phyloP scores from a whole-genome alignment of 1,140 invertebrate genomes.

The Dendroctonus valens region DNA sequence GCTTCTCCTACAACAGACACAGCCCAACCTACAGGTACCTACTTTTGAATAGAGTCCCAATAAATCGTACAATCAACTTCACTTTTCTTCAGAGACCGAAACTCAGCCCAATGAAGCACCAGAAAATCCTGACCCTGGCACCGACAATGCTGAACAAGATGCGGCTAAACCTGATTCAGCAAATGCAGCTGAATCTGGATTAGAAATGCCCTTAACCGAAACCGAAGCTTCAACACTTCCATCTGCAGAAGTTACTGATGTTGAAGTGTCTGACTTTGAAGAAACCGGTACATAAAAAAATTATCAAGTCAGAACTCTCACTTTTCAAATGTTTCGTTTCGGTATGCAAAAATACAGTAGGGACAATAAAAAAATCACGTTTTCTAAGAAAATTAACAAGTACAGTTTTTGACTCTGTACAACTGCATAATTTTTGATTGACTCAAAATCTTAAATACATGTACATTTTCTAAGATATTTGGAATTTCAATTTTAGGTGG shows the following conservation, averaged over 20 bases:
- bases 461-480: slow-evolving; percentile 13
- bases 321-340: too few species aligned
- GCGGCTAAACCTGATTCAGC: neutral
- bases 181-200: neutral
- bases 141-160: slow-evolving; percentile 8
- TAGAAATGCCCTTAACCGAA: slow-evolving; percentile 35
- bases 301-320: too few species aligned
- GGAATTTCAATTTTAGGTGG: slow-evolving; percentile 10
- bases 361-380: too few species aligned
- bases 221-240: slow-evolving; percentile 37
- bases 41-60: neutral
- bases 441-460: too few species aligned
- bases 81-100: too few species aligned
- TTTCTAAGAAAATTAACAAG: too few species aligned
- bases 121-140: neutral
- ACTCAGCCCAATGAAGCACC: neutral
- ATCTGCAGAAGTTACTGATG: slow-evolving; percentile 36
- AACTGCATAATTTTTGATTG: too few species aligned
- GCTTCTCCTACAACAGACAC: slow-evolving; percentile 10
- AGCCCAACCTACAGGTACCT: slow-evolving; percentile 3
- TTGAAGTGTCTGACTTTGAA: slow-evolving; percentile 30
- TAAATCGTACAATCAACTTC: neutral
- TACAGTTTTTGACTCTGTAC: too few species aligned
- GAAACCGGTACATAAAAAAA: slow-evolving; percentile 11
- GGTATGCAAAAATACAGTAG: too few species aligned